Percentiles rank a stretch among this genome's conserved stretches.
phyloP scores from a whole-genome alignment of 2,888 invertebrate species.

The Suillia variegata region DNA sequence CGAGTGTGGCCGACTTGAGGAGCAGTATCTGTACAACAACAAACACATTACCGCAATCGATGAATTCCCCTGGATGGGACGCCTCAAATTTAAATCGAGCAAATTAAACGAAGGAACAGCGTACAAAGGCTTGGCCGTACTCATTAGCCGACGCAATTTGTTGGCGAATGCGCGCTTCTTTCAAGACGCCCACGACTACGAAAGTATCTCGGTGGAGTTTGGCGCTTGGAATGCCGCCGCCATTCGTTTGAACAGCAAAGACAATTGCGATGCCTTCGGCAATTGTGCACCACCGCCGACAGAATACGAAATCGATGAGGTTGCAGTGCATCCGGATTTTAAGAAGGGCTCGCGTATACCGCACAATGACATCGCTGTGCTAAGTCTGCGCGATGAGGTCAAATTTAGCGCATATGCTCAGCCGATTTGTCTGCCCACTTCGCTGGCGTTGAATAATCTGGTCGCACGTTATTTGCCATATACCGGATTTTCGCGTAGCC shows the following conservation, averaged over 20 bases:
- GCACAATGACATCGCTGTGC: conserved; percentile 21
- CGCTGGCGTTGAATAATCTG: too few species aligned
- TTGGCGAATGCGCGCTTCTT: conserved; percentile 23
- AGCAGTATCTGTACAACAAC: conserved; percentile 15
- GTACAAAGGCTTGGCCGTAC: conserved; percentile 10
- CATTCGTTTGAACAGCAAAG: not conserved
- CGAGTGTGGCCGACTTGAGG: conserved; percentile 18
- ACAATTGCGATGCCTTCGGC: conserved; percentile 8
- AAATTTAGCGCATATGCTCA: conserved; percentile 16
- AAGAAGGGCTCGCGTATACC: too few species aligned
- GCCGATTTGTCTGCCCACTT: conserved; percentile 23
- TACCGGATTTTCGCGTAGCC: too few species aligned
- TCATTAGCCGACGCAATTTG: conserved; percentile 16
- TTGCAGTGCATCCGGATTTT: conserved; percentile 23
- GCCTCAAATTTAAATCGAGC: conserved; percentile 13
- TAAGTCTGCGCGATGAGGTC: conserved; percentile 15
- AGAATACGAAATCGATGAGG: conserved; percentile 15
- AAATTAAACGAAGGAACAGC: too few species aligned
- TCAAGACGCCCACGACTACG: too few species aligned
- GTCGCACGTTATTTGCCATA: too few species aligned
- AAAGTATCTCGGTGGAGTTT: conserved; percentile 20
- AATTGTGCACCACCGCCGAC: conserved; percentile 13
- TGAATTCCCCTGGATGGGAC: conserved; percentile 25
- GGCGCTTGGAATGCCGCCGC: conserved; percentile 22
- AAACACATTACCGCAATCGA: conserved; percentile 6